Base-by-base conservation (phyloP, 2,888 invertebrate genomes). In the Pseudolycoriella hygida region DNA sequence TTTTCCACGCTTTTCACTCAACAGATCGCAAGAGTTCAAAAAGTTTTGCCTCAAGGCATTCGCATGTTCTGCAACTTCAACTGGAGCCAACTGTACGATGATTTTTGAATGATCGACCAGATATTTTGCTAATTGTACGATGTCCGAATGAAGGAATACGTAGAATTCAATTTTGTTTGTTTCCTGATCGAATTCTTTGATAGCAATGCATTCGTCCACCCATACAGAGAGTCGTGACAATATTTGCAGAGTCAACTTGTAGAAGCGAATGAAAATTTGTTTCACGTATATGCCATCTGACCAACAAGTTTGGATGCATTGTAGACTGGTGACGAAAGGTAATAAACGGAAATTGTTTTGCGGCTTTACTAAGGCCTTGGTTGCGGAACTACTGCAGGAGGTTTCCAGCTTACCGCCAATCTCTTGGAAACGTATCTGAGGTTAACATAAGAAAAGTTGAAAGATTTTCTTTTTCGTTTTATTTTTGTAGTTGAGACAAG, bases 161-260 rank as follows among this genome's bases (percentile, higher is more conserved):
- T 37, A 40, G 32, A 38, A 40, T 20, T 32, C 40, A 15, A 14
- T 46, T 44, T 31, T 25, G 32, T 40, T 44, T 8, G 42, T 31
- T 38, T 41, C 58, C 12, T 14, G 14, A 34, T 17, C 40, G 30
- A 43, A 19, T 12, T 20, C 40, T n/a, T 30, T 46, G 10, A 30
- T 39, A 17, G 17, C 19, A 10, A 47, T 14, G 51, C 62, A 61
- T 43, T 60, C 64, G 30, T 62, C 64, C 44, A 76, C 71, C 81
- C 87, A 89, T n/a, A 73, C 74, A 10, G 74, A 69, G 60, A 86
- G 86, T 55, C 93, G 74, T 39, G 86, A 73, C 39, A 89, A 58
- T 34, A 94, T 69, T 67, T 93, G 86, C 49, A 94, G 68, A 17
- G 80, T 81, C 6, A 94, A 70, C 64, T 89, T 93, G 76, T 88